A percentile compares a stretch with the other conserved stretches of the same genome.
phyloP scores from a whole-genome alignment of 1,140 invertebrate species.

The Pogonus chalceus region DNA sequence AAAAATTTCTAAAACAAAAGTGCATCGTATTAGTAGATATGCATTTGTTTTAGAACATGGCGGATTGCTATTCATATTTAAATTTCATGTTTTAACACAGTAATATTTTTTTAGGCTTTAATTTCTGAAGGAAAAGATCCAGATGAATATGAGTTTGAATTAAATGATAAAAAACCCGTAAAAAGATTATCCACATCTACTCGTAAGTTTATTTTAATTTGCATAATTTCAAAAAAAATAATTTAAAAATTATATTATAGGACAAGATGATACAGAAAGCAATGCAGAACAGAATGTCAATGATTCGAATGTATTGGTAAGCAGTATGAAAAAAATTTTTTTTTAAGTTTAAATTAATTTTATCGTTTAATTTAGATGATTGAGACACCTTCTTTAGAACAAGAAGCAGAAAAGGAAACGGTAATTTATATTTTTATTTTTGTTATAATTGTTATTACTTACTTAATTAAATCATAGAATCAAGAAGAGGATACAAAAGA shows the following conservation, averaged over 20 bases:
- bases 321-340: no score
- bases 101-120: constrained; percentile 50
- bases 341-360: no score
- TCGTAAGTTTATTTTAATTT: constrained; percentile 19
- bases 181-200: constrained; percentile 18
- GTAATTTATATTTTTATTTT: neutral
- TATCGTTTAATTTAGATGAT: constrained; percentile 10
- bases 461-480: neutral
- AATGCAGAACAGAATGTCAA: constrained; percentile 17
- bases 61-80: no score
- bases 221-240: neutral
- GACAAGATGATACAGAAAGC: constrained; percentile 6
- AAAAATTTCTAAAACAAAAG: no score
- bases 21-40: no score
- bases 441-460: neutral
- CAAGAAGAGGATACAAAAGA: neutral
- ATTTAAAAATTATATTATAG: neutral
- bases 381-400: constrained; percentile 29
- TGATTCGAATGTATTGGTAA: constrained; percentile 10
- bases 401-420: constrained; percentile 20
- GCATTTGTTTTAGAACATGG: no score
- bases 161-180: constrained; percentile 25
- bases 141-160: constrained; percentile 60
- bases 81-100: no score
- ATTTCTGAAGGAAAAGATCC: constrained; percentile 72